phyloP scores from a whole-genome alignment of 2,113 vertebrate genomes.

The Chaenocephalus aceratus region DNA sequence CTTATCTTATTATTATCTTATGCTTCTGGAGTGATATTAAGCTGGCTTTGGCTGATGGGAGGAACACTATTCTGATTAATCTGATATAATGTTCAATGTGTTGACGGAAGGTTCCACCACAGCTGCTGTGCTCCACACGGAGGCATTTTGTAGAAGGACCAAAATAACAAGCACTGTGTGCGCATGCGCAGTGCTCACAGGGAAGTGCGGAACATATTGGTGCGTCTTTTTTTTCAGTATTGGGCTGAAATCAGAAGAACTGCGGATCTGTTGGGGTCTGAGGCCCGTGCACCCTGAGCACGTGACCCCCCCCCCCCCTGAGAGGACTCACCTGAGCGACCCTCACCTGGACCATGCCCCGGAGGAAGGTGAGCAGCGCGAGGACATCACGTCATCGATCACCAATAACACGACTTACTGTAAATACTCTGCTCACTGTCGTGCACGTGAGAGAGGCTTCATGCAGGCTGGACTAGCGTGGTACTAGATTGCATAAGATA shows the following conservation, averaged over 20 bases:
- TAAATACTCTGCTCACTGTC: too few species aligned
- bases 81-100: too few species aligned
- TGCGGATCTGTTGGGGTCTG: neutral
- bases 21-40: too few species aligned
- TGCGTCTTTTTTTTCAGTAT: slow-evolving; percentile 64
- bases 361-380: slow-evolving; percentile 74
- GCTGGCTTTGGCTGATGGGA: too few species aligned
- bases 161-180: slow-evolving; percentile 25
- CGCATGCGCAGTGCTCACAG: slow-evolving; percentile 54
- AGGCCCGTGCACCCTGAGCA: neutral
- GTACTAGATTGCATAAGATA: too few species aligned
- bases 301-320: neutral
- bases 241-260: slow-evolving; percentile 35
- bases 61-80: too few species aligned
- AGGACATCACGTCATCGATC: slow-evolving; percentile 67
- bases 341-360: slow-evolving; percentile 64
- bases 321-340: neutral
- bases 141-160: slow-evolving; percentile 57
- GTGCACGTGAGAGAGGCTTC: too few species aligned
- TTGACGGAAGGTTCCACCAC: neutral
- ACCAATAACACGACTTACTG: too few species aligned
- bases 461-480: too few species aligned
- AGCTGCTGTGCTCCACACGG: slow-evolving; percentile 44
- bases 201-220: slow-evolving; percentile 66
- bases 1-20: too few species aligned